Percentiles rank a stretch among this genome's conserved stretches.
Conservation (phyloP, 2,888 invertebrate genomes). For the Xanthia togata region DNA sequence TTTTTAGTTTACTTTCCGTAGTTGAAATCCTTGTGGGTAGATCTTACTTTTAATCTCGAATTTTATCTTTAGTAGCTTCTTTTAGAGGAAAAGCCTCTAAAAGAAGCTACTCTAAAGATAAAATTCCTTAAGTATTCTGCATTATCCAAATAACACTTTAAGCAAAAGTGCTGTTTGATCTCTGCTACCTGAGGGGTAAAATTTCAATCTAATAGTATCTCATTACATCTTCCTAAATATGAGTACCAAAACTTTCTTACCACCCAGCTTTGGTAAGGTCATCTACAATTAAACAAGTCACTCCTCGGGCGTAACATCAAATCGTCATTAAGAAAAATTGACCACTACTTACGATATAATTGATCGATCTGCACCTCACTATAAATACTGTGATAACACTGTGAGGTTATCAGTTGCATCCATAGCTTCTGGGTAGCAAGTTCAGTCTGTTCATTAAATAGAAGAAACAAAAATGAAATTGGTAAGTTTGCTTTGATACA, state of each 20-base stretch:
- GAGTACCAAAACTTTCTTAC: constrained; percentile 24
- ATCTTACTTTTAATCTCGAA: background rate
- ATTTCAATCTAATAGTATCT: no score
- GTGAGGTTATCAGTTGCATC: constrained; percentile 80
- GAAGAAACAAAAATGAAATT: constrained; percentile 82
- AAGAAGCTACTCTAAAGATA: no score
- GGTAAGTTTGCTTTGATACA: constrained; percentile 64
- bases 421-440: constrained; percentile 70
- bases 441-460: constrained; percentile 46
- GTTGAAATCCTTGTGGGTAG: background rate
- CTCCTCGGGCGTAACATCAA: constrained; percentile 77
- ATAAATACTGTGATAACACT: constrained; percentile 83
- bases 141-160: background rate
- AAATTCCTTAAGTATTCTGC: background rate
- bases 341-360: constrained; percentile 80
- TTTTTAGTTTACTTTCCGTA: background rate
- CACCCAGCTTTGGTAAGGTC: constrained; percentile 26
- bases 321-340: constrained; percentile 81
- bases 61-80: background rate
- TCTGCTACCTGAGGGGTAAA: background rate
- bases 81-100: no score
- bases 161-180: background rate
- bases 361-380: constrained; percentile 80
- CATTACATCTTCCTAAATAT: background rate
- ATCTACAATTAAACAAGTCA: constrained; percentile 78